Percentiles rank a stretch among this genome's conserved stretches.
phyloP scores from a whole-genome alignment of 1,140 invertebrate species.

The Macrobrachium nipponense region DNA sequence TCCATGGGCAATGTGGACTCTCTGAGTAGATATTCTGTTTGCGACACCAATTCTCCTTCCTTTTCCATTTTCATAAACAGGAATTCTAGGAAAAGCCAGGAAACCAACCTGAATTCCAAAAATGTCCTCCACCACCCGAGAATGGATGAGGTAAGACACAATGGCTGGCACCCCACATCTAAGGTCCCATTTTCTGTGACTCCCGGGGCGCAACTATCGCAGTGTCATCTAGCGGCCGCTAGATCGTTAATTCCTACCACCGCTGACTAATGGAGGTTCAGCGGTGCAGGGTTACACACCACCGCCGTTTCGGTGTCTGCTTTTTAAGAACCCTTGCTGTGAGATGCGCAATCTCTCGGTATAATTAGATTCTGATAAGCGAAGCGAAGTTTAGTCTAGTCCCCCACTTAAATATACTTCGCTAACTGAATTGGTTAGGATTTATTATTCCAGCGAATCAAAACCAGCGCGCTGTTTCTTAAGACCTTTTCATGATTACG shows the following conservation, averaged over 20 bases:
- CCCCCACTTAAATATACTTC: too few species aligned
- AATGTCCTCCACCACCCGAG: neutral
- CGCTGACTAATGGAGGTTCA: conserved; percentile 30
- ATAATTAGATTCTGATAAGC: too few species aligned
- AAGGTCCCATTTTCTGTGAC: conserved; percentile 27
- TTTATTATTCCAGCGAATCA: too few species aligned
- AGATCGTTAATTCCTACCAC: conserved; percentile 36
- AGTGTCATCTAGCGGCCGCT: conserved; percentile 28
- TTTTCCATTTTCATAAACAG: neutral
- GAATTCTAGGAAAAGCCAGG: neutral
- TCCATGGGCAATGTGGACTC: too few species aligned
- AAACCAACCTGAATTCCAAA: neutral
- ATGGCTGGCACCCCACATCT: neutral
- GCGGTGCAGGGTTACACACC: neutral
- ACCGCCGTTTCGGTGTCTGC: neutral
- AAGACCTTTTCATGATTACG: too few species aligned
- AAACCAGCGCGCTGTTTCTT: too few species aligned
- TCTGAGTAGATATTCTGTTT: too few species aligned
- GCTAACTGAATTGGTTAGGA: too few species aligned
- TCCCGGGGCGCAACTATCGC: conserved; percentile 33
- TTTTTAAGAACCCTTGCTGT: too few species aligned
- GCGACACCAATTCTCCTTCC: too few species aligned
- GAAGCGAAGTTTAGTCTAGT: too few species aligned
- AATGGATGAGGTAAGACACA: conserved; percentile 9
- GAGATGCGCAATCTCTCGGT: too few species aligned